Conservation (phyloP, 2,888 invertebrate species). For the Boloria selene region DNA sequence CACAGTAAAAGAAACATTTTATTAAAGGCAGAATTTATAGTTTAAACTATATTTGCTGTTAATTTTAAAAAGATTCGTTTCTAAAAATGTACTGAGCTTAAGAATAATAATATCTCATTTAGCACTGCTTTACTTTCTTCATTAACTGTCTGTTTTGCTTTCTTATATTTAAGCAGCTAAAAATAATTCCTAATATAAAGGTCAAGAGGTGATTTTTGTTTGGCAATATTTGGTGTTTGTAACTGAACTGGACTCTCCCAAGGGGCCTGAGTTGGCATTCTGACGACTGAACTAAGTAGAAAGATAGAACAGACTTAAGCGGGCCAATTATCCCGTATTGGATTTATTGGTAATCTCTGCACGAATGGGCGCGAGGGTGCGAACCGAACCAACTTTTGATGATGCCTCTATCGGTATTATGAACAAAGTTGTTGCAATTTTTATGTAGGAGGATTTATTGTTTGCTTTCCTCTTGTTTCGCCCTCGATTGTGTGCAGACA, state of each 20-base stretch:
- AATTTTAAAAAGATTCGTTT: not conserved
- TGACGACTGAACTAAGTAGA: constrained; percentile 83
- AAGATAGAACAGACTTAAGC: constrained; percentile 83
- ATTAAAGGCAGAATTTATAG: too few relatives aligned
- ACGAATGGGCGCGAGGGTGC: constrained; percentile 82
- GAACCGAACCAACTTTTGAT: constrained; percentile 81
- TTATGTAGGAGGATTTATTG: constrained; percentile 80
- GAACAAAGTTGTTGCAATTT: constrained; percentile 82
- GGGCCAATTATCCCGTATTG: constrained; percentile 83
- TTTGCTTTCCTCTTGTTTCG: constrained; percentile 72
- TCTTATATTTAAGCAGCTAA: constrained; percentile 52
- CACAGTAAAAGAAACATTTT: too few relatives aligned
- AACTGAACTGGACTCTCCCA: constrained; percentile 75
- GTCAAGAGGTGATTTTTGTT: constrained; percentile 64
- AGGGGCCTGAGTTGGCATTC: constrained; percentile 81
- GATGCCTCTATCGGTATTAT: constrained; percentile 80
- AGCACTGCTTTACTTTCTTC: constrained; percentile 69
- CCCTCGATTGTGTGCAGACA: constrained; percentile 69
- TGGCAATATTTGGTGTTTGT: constrained; percentile 64
- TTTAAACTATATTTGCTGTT: too few relatives aligned
- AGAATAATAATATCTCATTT: constrained; percentile 62
- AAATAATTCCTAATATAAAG: constrained; percentile 58
- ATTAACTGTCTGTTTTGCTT: constrained; percentile 52
- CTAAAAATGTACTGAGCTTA: constrained; percentile 1
- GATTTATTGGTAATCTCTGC: constrained; percentile 83